Percentiles rank a stretch among this genome's conserved stretches.
Conservation (phyloP, 1,140 invertebrate genomes). For the Bombus huntii region DNA sequence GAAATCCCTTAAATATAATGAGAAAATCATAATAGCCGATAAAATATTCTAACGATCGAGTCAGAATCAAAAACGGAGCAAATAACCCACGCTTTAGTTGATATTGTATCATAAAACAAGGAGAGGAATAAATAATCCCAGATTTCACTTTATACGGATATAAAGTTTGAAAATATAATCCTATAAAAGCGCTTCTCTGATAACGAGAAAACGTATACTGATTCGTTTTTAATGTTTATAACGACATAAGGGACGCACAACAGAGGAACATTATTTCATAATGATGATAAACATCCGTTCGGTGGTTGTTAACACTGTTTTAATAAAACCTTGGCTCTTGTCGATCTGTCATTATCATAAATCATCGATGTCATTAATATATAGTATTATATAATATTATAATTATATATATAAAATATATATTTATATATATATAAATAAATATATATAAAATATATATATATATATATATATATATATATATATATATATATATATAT, state of each 20-base stretch:
- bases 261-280: slow-evolving; percentile 2
- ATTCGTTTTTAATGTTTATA: slow-evolving; percentile 29
- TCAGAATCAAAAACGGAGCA: background rate
- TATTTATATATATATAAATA: too few relatives aligned
- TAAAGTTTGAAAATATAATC: slow-evolving; percentile 8
- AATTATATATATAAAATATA: background rate
- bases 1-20: background rate
- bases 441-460: too few relatives aligned
- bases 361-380: background rate
- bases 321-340: background rate
- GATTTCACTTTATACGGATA: background rate
- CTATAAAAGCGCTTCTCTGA: background rate
- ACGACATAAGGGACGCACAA: background rate
- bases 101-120: background rate
- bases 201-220: background rate
- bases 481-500: too few relatives aligned
- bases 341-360: background rate
- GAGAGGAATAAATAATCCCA: background rate
- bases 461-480: too few relatives aligned
- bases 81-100: background rate
- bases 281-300: background rate
- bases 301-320: background rate
- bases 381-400: too few relatives aligned
- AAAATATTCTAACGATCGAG: background rate
- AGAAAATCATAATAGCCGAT: too few relatives aligned